Evolutionary conservation across 2,113 vertebrate genomes (phyloP).

Genomic region (Laticauda colubrina): DNA sequence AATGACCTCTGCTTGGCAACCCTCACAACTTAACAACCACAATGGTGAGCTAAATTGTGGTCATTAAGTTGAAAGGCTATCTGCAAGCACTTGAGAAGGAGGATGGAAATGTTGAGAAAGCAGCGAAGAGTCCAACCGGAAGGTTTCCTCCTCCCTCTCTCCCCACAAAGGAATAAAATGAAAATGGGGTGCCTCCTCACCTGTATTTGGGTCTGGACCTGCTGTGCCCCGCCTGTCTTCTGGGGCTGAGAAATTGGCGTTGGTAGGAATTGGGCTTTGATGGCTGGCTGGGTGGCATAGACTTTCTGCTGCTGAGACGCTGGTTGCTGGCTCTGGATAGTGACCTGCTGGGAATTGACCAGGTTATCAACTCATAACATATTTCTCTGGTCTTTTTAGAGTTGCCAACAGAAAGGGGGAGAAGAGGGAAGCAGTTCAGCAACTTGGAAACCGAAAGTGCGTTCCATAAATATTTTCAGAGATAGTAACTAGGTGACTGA

Average conservation of each 20-base stretch:
- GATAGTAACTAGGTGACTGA: too few species aligned
- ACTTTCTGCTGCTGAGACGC: conserved; percentile 87
- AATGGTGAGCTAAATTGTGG: background rate
- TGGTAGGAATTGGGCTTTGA: conserved; percentile 92
- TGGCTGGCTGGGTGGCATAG: conserved; percentile 82
- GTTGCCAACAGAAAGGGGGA: too few species aligned
- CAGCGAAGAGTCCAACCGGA: background rate
- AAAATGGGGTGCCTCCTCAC: conserved; percentile 56
- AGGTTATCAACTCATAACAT: too few species aligned
- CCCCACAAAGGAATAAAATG: background rate
- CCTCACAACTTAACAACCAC: background rate
- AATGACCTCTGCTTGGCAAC: background rate
- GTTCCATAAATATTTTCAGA: too few species aligned
- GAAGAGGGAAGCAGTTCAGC: too few species aligned
- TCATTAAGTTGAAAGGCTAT: background rate
- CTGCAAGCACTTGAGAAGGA: background rate
- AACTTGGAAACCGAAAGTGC: too few species aligned
- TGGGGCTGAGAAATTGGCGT: conserved; percentile 84
- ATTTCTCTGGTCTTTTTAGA: too few species aligned
- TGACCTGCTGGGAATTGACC: conserved; percentile 75
- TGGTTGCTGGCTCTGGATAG: conserved; percentile 81
- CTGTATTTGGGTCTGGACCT: conserved; percentile 87
- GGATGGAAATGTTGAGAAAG: background rate
- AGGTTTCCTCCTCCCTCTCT: background rate
- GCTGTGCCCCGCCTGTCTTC: conserved; percentile 84